Conservation (phyloP, 2,113 vertebrate species). For the Eublepharis macularius region DNA sequence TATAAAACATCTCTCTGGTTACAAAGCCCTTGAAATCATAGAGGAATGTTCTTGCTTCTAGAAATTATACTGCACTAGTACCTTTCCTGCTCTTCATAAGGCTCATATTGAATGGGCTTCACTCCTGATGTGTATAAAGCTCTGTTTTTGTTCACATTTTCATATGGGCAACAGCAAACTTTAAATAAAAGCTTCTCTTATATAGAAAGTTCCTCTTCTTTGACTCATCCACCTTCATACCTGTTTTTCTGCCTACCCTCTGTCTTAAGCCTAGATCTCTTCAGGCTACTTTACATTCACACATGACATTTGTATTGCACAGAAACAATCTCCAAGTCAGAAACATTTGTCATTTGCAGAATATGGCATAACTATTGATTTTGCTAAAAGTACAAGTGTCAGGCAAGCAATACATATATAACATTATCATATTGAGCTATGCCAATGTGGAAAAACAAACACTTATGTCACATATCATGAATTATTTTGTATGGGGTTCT, state of each 20-base stretch:
- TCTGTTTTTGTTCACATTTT: not conserved
- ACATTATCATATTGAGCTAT: not conserved
- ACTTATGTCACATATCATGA: not conserved
- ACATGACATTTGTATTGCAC: not conserved
- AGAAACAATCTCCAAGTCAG: not conserved
- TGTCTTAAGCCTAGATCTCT: not conserved
- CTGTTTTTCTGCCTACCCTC: not conserved
- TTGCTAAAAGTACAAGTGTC: not conserved
- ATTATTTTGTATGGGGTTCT: not conserved
- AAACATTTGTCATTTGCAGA: not conserved
- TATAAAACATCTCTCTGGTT: not conserved
- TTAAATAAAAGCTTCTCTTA: not conserved
- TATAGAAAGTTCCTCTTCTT: not conserved
- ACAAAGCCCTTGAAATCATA: not conserved
- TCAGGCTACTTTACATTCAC: not conserved
- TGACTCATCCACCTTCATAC: not conserved
- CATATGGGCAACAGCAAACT: not conserved
- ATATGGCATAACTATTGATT: not conserved
- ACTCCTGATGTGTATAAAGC: not conserved
- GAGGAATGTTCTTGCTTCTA: too few species aligned
- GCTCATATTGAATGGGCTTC: not conserved
- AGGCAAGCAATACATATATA: not conserved
- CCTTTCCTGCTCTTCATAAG: not conserved
- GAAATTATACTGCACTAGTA: too few species aligned
- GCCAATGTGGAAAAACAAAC: not conserved